Evolutionary conservation across 1,140 invertebrate genomes (phyloP).

Genomic region (Cyphomyrmex costatus): DNA sequence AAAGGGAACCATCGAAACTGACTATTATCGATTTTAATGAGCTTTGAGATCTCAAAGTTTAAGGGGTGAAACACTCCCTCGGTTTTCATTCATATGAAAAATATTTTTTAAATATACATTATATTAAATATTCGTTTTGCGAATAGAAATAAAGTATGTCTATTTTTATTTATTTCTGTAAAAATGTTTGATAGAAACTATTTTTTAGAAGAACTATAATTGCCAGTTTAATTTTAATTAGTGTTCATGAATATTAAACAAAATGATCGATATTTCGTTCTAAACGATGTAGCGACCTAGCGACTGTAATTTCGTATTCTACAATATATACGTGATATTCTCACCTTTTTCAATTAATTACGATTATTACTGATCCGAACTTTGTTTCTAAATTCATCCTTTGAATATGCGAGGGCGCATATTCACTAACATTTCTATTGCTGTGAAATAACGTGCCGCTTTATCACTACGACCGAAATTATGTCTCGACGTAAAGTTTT

Average conservation of each 20-base stretch:
- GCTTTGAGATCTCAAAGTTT: too few species aligned
- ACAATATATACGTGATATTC: not conserved
- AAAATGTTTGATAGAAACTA: not conserved
- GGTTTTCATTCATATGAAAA: too few species aligned
- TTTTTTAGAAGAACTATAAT: not conserved
- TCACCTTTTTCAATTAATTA: slow-evolving; percentile 33
- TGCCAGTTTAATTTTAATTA: slow-evolving; percentile 11
- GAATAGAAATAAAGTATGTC: not conserved
- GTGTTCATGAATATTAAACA: not conserved
- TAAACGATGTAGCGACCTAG: not conserved
- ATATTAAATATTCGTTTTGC: too few species aligned
- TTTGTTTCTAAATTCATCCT: slow-evolving; percentile 14
- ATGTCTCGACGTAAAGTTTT: slow-evolving; percentile 48
- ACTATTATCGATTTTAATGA: too few species aligned
- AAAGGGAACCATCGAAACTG: too few species aligned
- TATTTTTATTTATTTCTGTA: not conserved
- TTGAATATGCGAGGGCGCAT: not conserved
- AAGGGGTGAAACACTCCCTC: too few species aligned
- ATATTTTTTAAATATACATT: too few species aligned
- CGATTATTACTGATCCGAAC: not conserved
- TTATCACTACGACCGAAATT: slow-evolving; percentile 28
- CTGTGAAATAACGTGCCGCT: slow-evolving; percentile 10
- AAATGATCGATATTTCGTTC: slow-evolving; percentile 35
- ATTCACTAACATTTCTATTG: slow-evolving; percentile 21
- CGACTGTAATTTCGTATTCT: slow-evolving; percentile 15